phyloP scores from a whole-genome alignment of 2,888 invertebrate genomes.

The Drosophila rellima region DNA sequence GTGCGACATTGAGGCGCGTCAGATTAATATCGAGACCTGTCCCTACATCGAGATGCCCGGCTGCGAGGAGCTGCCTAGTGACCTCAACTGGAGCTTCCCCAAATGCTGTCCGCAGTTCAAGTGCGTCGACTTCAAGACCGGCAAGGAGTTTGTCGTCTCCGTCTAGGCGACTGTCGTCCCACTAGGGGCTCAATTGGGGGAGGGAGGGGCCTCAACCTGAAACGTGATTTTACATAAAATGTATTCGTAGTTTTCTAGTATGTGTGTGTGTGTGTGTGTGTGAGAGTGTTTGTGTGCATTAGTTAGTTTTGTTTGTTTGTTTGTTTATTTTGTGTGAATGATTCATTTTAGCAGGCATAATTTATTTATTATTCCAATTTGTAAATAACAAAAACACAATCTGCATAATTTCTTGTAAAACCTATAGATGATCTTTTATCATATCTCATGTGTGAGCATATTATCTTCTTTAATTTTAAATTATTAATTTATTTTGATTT shows the following conservation, averaged over 20 bases:
- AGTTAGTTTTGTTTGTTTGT: slow-evolving; percentile 44
- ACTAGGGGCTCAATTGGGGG: neutral
- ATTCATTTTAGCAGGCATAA: slow-evolving; percentile 62
- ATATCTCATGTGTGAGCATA: slow-evolving; percentile 62
- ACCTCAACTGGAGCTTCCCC: slow-evolving; percentile 84
- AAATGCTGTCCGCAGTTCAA: slow-evolving; percentile 85
- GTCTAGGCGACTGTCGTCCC: slow-evolving; percentile 61
- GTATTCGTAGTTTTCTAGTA: slow-evolving; percentile 70
- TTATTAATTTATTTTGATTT: slow-evolving; percentile 72
- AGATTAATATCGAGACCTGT: slow-evolving; percentile 85
- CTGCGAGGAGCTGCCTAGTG: slow-evolving; percentile 84
- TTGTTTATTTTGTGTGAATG: slow-evolving; percentile 57
- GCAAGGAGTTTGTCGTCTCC: slow-evolving; percentile 83
- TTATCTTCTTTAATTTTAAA: slow-evolving; percentile 26
- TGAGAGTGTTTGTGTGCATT: slow-evolving; percentile 17
- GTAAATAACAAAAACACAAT: slow-evolving; percentile 62
- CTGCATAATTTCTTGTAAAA: slow-evolving; percentile 45
- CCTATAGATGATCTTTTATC: slow-evolving; percentile 33
- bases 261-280: slow-evolving; percentile 25
- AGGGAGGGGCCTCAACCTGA: slow-evolving; percentile 33
- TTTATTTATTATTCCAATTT: slow-evolving; percentile 75
- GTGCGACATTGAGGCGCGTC: slow-evolving; percentile 81
- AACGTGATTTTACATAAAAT: slow-evolving; percentile 73
- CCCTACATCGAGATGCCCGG: slow-evolving; percentile 84
- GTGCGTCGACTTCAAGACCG: slow-evolving; percentile 84